Percentiles rank a stretch among this genome's conserved stretches.
Evolutionary conservation across 2,113 vertebrate species (phyloP).

Genomic region (Prunella himalayana): DNA sequence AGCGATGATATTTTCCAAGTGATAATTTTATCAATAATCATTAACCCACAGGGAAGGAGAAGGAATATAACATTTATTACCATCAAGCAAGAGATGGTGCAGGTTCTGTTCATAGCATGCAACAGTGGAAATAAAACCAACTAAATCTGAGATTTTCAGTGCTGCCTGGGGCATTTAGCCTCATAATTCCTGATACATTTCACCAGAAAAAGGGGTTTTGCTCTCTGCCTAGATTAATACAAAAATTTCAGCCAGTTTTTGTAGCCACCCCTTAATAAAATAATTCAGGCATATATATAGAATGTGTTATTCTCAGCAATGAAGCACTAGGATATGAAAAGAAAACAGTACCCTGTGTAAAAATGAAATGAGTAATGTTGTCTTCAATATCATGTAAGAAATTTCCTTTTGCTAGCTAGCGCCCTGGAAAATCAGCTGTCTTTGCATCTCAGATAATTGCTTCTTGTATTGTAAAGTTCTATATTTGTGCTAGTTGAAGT

Average conservation of each 20-base stretch:
- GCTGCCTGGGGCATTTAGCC: not conserved
- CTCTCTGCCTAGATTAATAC: not conserved
- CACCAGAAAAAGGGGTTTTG: not conserved
- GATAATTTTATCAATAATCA: constrained; percentile 29
- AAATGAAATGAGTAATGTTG: constrained; percentile 40
- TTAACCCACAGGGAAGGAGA: constrained; percentile 1
- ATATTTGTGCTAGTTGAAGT: constrained; percentile 37
- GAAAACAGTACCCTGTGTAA: not conserved
- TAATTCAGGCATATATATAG: constrained; percentile 3
- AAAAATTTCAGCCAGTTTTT: not conserved
- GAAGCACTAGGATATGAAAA: constrained; percentile 20
- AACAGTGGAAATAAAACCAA: not conserved
- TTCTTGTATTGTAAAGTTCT: not conserved
- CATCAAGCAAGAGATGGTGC: not conserved
- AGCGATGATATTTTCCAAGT: not conserved
- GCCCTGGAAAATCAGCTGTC: constrained; percentile 45
- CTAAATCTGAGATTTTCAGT: not conserved
- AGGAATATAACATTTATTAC: constrained; percentile 9
- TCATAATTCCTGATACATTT: not conserved
- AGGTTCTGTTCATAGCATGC: not conserved
- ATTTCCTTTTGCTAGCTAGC: constrained; percentile 3
- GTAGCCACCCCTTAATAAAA: constrained; percentile 9
- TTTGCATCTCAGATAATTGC: constrained; percentile 49
- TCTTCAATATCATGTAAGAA: not conserved
- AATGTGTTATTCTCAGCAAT: constrained; percentile 17